Percentiles rank a stretch among this genome's conserved stretches.
Evolutionary conservation across 1,140 invertebrate genomes (phyloP).

Genomic region (Zaprionus tsacasi): DNA sequence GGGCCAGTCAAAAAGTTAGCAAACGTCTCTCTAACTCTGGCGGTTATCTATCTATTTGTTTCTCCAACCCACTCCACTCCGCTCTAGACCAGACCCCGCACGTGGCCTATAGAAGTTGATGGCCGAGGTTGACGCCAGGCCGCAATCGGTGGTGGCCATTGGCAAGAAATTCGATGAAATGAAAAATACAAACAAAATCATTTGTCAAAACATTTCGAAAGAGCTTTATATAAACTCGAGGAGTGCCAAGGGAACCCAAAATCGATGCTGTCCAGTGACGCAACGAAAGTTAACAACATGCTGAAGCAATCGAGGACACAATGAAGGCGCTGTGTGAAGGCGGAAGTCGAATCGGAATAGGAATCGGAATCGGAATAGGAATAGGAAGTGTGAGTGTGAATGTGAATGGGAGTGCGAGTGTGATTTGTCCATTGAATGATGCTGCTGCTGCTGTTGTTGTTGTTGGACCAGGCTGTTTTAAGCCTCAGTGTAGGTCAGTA

Average conservation of each 20-base stretch:
- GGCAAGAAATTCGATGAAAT: slow-evolving; percentile 71
- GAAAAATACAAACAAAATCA: slow-evolving; percentile 82
- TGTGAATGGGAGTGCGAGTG: slow-evolving; percentile 8
- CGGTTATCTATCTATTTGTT: slow-evolving; percentile 56
- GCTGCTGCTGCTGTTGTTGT: background rate
- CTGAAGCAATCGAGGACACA: slow-evolving; percentile 51
- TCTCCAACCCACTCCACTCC: background rate
- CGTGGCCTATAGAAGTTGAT: background rate
- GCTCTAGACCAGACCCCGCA: background rate
- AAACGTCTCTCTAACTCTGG: slow-evolving; percentile 46
- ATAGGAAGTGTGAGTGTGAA: slow-evolving; percentile 50
- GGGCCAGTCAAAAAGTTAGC: slow-evolving; percentile 60
- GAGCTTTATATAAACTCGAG: slow-evolving; percentile 65
- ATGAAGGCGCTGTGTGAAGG: slow-evolving; percentile 53
- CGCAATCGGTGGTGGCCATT: slow-evolving; percentile 58
- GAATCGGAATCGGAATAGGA: slow-evolving; percentile 61
- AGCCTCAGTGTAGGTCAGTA: slow-evolving; percentile 28
- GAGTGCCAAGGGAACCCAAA: slow-evolving; percentile 18
- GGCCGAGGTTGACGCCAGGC: slow-evolving; percentile 36
- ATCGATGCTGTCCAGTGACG: slow-evolving; percentile 54
- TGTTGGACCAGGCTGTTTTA: background rate
- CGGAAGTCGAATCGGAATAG: slow-evolving; percentile 62
- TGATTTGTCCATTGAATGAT: slow-evolving; percentile 19
- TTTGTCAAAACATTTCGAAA: slow-evolving; percentile 80
- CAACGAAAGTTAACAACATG: slow-evolving; percentile 43